phyloP scores from a whole-genome alignment of 2,888 invertebrate genomes.

The Mythimna pallens region DNA sequence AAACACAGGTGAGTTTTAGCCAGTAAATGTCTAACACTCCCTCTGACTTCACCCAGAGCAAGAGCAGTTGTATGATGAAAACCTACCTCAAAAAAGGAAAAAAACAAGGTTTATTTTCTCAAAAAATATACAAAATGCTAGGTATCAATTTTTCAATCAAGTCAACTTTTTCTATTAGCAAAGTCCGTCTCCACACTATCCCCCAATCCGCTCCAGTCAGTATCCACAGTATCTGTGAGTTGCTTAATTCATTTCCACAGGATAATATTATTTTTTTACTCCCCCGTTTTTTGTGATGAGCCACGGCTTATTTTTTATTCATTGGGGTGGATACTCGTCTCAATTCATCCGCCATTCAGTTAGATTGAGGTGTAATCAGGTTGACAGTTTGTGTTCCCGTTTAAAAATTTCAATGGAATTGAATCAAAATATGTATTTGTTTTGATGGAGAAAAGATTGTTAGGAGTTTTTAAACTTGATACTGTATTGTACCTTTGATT shows the following conservation, averaged over 20 bases:
- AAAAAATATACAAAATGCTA: too few relatives aligned
- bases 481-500: not conserved
- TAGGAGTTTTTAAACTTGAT: not conserved
- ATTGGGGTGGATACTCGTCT: slow-evolving; percentile 86
- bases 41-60: too few relatives aligned
- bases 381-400: slow-evolving; percentile 74
- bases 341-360: slow-evolving; percentile 78
- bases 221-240: slow-evolving; percentile 84
- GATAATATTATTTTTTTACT: slow-evolving; percentile 91
- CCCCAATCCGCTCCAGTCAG: slow-evolving; percentile 61
- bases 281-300: slow-evolving; percentile 87
- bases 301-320: slow-evolving; percentile 90
- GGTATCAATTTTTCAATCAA: not conserved
- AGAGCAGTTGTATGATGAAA: too few relatives aligned
- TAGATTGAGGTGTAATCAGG: slow-evolving; percentile 84
- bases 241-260: slow-evolving; percentile 90
- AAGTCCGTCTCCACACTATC: slow-evolving; percentile 61
- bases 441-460: slow-evolving; percentile 12
- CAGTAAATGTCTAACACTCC: too few relatives aligned
- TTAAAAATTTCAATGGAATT: slow-evolving; percentile 51
- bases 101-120: too few relatives aligned
- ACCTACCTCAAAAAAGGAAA: too few relatives aligned
- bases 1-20: too few relatives aligned
- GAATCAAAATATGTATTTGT: slow-evolving; percentile 53
- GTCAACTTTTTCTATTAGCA: not conserved